Base-by-base conservation (phyloP, 1,140 invertebrate genomes). In the Phymorhynchus buccinoides region DNA sequence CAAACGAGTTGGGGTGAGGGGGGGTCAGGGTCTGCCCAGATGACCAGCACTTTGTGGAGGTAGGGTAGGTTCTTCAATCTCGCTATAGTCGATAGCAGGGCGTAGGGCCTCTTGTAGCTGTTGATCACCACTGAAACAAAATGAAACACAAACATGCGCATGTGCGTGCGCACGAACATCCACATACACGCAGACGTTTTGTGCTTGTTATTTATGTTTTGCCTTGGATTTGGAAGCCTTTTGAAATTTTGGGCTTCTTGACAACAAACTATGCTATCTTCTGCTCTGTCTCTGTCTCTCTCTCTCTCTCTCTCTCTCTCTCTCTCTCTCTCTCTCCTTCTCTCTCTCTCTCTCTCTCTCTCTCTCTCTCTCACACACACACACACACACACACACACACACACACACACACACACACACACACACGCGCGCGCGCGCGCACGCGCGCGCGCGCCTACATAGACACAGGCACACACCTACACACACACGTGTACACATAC, bases 351-450 rank as follows among this genome's bases (percentile, higher is more conserved):
- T 32, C 9, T 32, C 9, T 68, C 9, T 68, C 4, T 27, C 7
- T n/a, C 7, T n/a, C 7, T 14, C 52, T 14, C 66, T 12, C 66
- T 12, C 66, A 32, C 66, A 68, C 66, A 68, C 66, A 68, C 66
- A 68, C 66, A 68, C 66, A 68, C 66, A 68, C 66, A 68, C 66
- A 68, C 66, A 68, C 66, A 68, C 66, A 68, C 66, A 68, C 66
- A 68, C 66, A 12, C 66, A 68, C 66, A 68, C 66, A 68, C 66
- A 68, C 66, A 68, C 66, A 68, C 66, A 68, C 66, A 68, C 66
- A 68, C 66, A 68, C 66, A 68, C 66, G n/a, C 66, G n/a, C 66
- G n/a, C 66, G n/a, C 66, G n/a, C 66, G n/a, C 66, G n/a, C 66
- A 68, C 66, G n/a, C 66, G n/a, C 52, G 27, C 66, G n/a, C 66